These are phyloP conservation scores for Lamellibrachia columna DNA, from an alignment of 2,888 invertebrate genomes.

Conservation along the genomic window DNA sequence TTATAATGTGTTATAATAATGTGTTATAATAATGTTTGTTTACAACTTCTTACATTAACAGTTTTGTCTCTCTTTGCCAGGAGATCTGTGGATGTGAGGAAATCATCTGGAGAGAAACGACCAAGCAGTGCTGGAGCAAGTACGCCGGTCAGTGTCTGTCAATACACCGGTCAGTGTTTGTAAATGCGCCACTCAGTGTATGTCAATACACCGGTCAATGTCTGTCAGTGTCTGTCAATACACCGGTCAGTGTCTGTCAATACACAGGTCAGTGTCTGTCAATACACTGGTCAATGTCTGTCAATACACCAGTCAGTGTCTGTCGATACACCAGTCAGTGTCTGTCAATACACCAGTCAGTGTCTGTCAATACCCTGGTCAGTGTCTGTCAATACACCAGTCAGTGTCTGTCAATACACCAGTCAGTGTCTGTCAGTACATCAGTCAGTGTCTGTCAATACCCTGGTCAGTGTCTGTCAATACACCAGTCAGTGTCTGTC, in stretches of 20 bases:
- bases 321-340: neutral
- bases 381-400: neutral
- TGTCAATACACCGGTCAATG: neutral
- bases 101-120: constrained; percentile 25
- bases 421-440: neutral
- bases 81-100: constrained; percentile 19
- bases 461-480: neutral
- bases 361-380: neutral
- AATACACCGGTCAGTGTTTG: neutral
- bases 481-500: neutral
- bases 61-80: neutral
- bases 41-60: neutral
- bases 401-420: neutral
- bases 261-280: neutral
- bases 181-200: neutral
- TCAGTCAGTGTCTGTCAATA: neutral
- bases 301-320: neutral
- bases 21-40: neutral
- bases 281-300: neutral
- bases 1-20: neutral
- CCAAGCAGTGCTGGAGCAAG: constrained; percentile 13
- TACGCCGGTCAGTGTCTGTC: constrained; percentile 28
- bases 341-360: neutral
- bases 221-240: neutral
- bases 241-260: neutral